Base-by-base conservation (phyloP, 2,888 invertebrate species). In the Kryphioiulus occultus region DNA sequence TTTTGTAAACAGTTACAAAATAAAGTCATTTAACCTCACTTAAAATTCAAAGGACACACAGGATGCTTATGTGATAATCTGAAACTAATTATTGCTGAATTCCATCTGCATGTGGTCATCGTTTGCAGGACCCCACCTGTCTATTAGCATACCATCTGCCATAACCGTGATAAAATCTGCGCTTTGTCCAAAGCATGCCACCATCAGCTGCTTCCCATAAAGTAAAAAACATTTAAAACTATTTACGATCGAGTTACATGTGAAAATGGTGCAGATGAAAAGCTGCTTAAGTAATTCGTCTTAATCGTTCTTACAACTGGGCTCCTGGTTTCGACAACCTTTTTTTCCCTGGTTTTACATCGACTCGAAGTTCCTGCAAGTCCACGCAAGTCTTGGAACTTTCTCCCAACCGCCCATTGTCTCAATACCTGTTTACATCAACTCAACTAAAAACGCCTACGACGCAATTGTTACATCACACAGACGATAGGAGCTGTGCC, bases 91-190 rank as follows among this genome's bases (percentile, higher is more conserved):
- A 68, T 7, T 22, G 17, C 19, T 9, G 59, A 68, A 68, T 68
- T 68, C 59, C 59, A 68, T 68, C 59, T 26, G 26, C 59, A n/a
- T 68, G 59, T 26, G 59, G 59, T 68, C 59, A 68, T 68, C 59
- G 53, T 53, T 19, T 19, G 17, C 19, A 26, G 59, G 59, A 68
- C 4, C 59, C 22, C 59, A 68, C 59, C 59, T 68, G 59, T 68
- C 59, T 3, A 68, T 68, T 68, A 68, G n/a, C 22, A 26, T 22
- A 68, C 59, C 59, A 68, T 68, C 59, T 68, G 59, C 59, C 59
- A 68, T n/a, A 22, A 68, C 59, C 22, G 4, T 26, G 59, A 68
- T 68, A 26, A 68, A 68, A 68, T 68, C 59, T 22, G 22, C 2
- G n/a, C 35, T 7, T 35, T 35, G 35, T 35, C 7, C 35, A 7